Evolutionary conservation across 2,888 invertebrate species (phyloP).

Genomic region (Hypselothyrea guttata): DNA sequence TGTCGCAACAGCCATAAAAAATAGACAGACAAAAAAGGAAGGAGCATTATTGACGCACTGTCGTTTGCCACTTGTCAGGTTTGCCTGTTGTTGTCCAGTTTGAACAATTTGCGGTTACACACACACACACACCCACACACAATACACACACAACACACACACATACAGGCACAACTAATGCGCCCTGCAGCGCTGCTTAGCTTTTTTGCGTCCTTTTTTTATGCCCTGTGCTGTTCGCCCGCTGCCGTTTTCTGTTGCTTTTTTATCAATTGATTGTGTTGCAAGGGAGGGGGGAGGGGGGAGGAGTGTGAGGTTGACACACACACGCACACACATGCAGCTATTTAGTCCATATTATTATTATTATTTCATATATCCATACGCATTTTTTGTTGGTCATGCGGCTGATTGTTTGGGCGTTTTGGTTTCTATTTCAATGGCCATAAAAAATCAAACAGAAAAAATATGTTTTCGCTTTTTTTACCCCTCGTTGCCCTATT

Average conservation of each 20-base stretch:
- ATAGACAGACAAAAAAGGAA: slow-evolving; percentile 8
- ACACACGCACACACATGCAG: slow-evolving; percentile 27
- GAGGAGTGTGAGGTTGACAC: slow-evolving; percentile 56
- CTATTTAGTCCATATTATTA: slow-evolving; percentile 58
- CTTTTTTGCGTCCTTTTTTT: slow-evolving; percentile 37
- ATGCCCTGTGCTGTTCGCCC: slow-evolving; percentile 16
- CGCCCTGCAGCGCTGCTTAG: slow-evolving; percentile 47
- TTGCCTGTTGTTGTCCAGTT: slow-evolving; percentile 54
- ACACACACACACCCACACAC: slow-evolving; percentile 27
- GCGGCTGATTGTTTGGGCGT: slow-evolving; percentile 69
- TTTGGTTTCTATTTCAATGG: slow-evolving; percentile 58
- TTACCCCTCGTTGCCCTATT: slow-evolving; percentile 38
- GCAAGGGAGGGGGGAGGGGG: slow-evolving; percentile 70
- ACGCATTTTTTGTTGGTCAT: slow-evolving; percentile 46
- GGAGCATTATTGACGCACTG: slow-evolving; percentile 63
- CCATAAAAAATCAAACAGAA: slow-evolving; percentile 44
- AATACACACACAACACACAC: slow-evolving; percentile 10
- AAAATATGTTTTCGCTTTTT: slow-evolving; percentile 55
- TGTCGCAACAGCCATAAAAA: slow-evolving; percentile 49
- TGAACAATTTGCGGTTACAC: slow-evolving; percentile 65
- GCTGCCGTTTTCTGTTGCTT: slow-evolving; percentile 32
- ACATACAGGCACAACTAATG: slow-evolving; percentile 29
- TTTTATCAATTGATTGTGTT: slow-evolving; percentile 74
- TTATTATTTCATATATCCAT: slow-evolving; percentile 24
- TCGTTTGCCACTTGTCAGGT: slow-evolving; percentile 63